Percentiles rank a stretch among this genome's conserved stretches.
Conservation (phyloP, 2,888 invertebrate genomes). For the Eledone cirrhosa region DNA sequence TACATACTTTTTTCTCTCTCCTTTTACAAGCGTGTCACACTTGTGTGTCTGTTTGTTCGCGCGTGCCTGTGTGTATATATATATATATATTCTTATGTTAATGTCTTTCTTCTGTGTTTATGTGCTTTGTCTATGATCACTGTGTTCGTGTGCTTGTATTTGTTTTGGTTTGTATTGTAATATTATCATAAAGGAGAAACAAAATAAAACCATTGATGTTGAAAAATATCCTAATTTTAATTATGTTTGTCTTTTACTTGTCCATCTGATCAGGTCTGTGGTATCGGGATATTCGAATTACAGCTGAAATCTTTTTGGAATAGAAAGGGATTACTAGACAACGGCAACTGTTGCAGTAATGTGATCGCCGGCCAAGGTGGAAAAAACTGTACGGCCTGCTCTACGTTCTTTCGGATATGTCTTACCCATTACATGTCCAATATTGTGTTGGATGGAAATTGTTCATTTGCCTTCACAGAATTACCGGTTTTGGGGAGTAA, state of each 20-base stretch:
- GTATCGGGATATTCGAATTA: conserved; percentile 93
- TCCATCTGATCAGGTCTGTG: conserved; percentile 75
- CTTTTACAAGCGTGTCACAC: no score
- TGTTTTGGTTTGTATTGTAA: no score
- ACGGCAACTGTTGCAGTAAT: conserved; percentile 87
- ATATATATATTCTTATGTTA: no score
- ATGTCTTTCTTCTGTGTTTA: no score
- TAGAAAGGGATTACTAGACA: conserved; percentile 87
- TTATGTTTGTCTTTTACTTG: not conserved
- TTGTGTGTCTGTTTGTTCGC: no score
- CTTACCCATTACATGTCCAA: conserved; percentile 94
- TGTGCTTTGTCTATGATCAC: no score
- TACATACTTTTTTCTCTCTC: no score
- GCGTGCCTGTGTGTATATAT: no score
- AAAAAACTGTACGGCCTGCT: conserved; percentile 73
- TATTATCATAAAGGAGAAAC: no score
- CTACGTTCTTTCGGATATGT: conserved; percentile 93
- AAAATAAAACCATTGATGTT: no score
- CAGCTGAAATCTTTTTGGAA: conserved; percentile 92
- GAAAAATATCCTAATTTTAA: not conserved
- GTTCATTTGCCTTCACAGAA: conserved; percentile 91
- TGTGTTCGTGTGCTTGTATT: no score
- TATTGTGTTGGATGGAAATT: conserved; percentile 85
- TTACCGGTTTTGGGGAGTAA: conserved; percentile 78
- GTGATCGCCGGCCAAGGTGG: conserved; percentile 68